These are phyloP conservation scores for Cryptoprocta ferox DNA, from an alignment of 2,797 vertebrate species.

Conservation along the genomic window DNA sequence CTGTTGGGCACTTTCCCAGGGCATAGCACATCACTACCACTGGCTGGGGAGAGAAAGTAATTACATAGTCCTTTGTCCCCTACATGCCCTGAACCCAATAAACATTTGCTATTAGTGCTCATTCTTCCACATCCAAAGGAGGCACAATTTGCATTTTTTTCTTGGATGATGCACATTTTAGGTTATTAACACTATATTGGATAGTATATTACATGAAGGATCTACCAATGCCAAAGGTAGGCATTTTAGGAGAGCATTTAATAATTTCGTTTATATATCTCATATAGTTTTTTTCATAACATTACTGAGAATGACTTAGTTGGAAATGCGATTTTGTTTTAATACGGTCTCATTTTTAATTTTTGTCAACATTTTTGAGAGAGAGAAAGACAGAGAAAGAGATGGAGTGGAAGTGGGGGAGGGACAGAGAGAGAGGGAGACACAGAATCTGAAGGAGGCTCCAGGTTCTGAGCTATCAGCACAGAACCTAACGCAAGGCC, in stretches of 20 bases:
- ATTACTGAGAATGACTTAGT: not conserved
- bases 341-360: not conserved
- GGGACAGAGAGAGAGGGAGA: too few species aligned
- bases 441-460: too few species aligned
- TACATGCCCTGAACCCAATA: not conserved
- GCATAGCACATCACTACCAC: not conserved
- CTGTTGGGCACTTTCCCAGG: not conserved
- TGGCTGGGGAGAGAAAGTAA: not conserved
- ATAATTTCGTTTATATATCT: not conserved
- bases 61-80: not conserved
- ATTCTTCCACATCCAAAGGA: not conserved
- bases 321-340: not conserved
- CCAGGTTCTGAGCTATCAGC: too few species aligned
- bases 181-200: not conserved
- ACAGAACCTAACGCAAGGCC: too few species aligned
- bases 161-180: not conserved
- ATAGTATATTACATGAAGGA: not conserved
- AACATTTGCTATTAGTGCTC: not conserved
- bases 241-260: not conserved
- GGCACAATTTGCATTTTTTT: not conserved
- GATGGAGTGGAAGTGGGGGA: too few species aligned
- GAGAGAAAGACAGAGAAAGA: too few species aligned
- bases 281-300: not conserved
- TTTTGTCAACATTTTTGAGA: too few species aligned
- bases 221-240: not conserved